Evolutionary conservation across 2,797 vertebrate species (phyloP).

Genomic region (Fundulus diaphanus): DNA sequence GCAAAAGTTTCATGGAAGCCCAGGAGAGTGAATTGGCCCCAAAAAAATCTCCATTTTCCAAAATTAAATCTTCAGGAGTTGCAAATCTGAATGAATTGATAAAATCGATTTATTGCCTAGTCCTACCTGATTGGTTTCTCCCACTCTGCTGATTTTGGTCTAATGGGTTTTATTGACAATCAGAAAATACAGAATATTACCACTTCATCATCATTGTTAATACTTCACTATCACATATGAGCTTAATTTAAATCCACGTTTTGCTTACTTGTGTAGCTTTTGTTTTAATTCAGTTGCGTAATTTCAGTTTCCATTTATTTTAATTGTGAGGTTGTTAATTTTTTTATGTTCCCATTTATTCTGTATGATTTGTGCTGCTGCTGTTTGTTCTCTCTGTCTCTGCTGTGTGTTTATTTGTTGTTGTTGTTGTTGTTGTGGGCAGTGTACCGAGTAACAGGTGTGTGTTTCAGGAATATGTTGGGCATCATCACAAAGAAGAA

Average conservation of each 20-base stretch:
- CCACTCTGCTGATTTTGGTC: not conserved
- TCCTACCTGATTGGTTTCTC: not conserved
- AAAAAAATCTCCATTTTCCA: too few relatives aligned
- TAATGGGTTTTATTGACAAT: constrained; percentile 6
- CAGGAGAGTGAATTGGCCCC: too few relatives aligned
- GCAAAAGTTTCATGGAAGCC: too few relatives aligned
- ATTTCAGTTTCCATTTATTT: constrained; percentile 20
- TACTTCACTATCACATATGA: not conserved
- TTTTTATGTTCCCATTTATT: constrained; percentile 44
- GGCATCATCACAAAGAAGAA: constrained; percentile 99
- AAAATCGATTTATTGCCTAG: too few relatives aligned
- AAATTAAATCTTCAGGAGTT: too few relatives aligned
- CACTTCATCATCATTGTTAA: not conserved
- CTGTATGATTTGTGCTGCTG: constrained; percentile 69
- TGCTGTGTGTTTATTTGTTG: constrained; percentile 51
- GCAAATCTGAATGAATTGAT: too few relatives aligned
- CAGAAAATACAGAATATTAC: constrained; percentile 8
- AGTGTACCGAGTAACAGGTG: constrained; percentile 91
- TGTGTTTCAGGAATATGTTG: constrained; percentile 99
- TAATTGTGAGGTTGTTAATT: constrained; percentile 31
- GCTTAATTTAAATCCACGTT: constrained; percentile 8
- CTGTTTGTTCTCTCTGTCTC: constrained; percentile 61
- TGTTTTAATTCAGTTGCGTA: constrained; percentile 26
- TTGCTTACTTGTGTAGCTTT: constrained; percentile 15
- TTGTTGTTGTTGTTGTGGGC: constrained; percentile 60